Conservation (phyloP, 2,113 vertebrate species). For the Anarhynchus alexandrinus region DNA sequence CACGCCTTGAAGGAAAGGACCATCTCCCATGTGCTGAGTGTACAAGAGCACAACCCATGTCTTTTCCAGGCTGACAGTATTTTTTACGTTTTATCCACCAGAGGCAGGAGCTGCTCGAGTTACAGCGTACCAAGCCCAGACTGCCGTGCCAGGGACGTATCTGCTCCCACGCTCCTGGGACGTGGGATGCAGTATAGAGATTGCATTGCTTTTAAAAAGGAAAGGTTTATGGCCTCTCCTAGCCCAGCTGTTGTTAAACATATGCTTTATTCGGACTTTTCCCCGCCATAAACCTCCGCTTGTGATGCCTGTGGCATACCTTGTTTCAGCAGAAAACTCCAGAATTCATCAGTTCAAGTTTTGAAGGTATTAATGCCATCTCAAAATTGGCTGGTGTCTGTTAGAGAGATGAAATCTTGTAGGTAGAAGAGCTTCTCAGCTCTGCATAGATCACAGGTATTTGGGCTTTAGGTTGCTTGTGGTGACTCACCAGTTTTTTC, state of each 20-base stretch:
- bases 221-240: not conserved
- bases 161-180: not conserved
- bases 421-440: not conserved
- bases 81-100: not conserved
- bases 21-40: not conserved
- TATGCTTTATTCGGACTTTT: not conserved
- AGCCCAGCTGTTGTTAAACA: not conserved
- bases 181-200: fast-evolving
- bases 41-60: not conserved
- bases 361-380: not conserved
- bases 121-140: fast-evolving
- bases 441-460: not conserved
- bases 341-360: not conserved
- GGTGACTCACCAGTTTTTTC: not conserved
- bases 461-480: not conserved
- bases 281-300: fast-evolving
- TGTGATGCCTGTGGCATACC: fast-evolving
- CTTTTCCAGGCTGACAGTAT: not conserved
- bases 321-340: not conserved
- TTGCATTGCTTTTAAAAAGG: not conserved
- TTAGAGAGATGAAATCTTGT: not conserved
- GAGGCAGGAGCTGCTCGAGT: not conserved
- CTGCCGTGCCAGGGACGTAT: not conserved
- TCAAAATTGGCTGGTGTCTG: not conserved
- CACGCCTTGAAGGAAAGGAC: not conserved